Conservation (phyloP, 2,888 invertebrate genomes). For the Lissonota sp. region DNA sequence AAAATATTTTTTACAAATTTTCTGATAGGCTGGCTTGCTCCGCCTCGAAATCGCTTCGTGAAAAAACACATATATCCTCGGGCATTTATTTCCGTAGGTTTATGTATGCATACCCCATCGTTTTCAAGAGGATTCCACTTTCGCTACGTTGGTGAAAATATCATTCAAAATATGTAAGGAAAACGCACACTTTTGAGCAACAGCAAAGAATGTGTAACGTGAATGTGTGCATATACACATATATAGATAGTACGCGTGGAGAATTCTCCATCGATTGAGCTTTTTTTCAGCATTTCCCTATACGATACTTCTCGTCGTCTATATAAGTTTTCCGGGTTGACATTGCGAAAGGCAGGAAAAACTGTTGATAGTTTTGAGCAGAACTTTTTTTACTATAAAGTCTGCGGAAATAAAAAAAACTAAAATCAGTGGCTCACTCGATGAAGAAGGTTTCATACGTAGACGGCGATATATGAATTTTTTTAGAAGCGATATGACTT, state of each 20-base stretch:
- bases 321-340: too few relatives aligned
- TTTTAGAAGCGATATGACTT: conserved; percentile 39
- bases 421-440: too few relatives aligned
- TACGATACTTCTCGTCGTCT: too few relatives aligned
- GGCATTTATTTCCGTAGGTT: conserved; percentile 16
- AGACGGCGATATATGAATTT: conserved; percentile 47
- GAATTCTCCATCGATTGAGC: too few relatives aligned
- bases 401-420: too few relatives aligned
- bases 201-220: not conserved
- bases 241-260: not conserved
- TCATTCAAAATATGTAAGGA: conserved; percentile 44
- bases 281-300: too few relatives aligned
- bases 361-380: too few relatives aligned
- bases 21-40: not conserved
- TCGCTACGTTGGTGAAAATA: conserved; percentile 47
- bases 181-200: conserved; percentile 25
- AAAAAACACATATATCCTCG: conserved; percentile 19
- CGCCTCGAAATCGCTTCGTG: conserved; percentile 21
- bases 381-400: too few relatives aligned
- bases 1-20: too few relatives aligned
- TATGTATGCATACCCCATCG: conserved; percentile 29
- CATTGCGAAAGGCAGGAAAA: too few relatives aligned
- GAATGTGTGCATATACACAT: conserved; percentile 3
- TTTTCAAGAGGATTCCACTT: conserved; percentile 51
- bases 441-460: not conserved